Conservation (phyloP, 2,797 vertebrate species). For the Discoglossus pictus region DNA sequence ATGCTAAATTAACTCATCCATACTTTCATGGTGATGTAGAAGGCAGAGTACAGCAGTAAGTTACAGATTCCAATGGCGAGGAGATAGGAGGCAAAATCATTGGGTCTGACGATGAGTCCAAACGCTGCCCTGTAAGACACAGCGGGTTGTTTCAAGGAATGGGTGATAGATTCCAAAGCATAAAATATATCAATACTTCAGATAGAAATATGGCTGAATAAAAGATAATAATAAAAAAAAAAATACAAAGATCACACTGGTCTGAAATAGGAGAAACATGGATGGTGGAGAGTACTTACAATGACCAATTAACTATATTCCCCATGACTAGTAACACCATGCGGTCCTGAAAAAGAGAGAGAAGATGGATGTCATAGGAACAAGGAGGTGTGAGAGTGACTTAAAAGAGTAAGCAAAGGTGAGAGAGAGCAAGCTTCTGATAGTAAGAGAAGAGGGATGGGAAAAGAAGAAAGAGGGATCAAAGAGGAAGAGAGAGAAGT, state of each 20-base stretch:
- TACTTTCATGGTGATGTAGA: conserved; percentile 99
- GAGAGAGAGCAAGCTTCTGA: no score
- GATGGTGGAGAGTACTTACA: conserved; percentile 77
- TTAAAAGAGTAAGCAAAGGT: conserved; percentile 26
- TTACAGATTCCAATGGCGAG: conserved; percentile 97
- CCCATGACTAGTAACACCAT: conserved; percentile 97
- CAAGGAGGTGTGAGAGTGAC: neutral
- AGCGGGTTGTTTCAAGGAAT: neutral
- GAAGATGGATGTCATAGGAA: conserved; percentile 5
- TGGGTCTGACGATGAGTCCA: conserved; percentile 87
- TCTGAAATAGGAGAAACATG: no score
- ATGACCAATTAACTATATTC: conserved; percentile 97
- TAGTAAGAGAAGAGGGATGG: conserved; percentile 5
- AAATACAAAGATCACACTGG: no score
- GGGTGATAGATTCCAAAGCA: neutral
- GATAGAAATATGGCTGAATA: neutral
- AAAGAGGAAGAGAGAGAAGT: neutral
- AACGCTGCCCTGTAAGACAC: conserved; percentile 82
- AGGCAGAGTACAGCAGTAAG: conserved; percentile 95
- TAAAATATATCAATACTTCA: no score
- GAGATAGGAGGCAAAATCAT: conserved; percentile 95
- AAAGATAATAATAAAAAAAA: no score
- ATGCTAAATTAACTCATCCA: no score
- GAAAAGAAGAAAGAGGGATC: conserved; percentile 6
- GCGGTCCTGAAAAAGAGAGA: conserved; percentile 77